phyloP scores from a whole-genome alignment of 2,113 vertebrate species.

The Eublepharis macularius region DNA sequence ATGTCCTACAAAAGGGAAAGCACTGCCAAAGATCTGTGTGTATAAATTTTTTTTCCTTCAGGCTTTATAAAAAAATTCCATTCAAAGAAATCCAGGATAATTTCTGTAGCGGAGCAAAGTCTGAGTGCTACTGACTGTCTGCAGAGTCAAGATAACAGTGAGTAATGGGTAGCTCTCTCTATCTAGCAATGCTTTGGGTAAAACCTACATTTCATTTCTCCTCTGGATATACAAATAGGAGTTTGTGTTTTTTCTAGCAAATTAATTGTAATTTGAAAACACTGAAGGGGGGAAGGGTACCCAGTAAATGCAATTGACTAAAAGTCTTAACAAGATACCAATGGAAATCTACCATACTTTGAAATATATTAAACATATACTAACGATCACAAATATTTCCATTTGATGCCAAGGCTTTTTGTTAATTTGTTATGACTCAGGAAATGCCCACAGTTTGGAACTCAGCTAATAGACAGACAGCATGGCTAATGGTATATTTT shows the following conservation, averaged over 20 bases:
- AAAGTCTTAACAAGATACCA: slow-evolving; percentile 57
- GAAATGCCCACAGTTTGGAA: neutral
- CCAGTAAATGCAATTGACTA: slow-evolving; percentile 66
- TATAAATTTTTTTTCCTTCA: neutral
- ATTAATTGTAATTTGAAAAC: slow-evolving; percentile 71
- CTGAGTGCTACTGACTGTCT: slow-evolving; percentile 43
- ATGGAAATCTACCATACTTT: slow-evolving; percentile 27
- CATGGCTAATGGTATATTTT: neutral
- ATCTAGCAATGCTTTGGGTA: slow-evolving; percentile 62
- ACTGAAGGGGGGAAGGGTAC: slow-evolving; percentile 51
- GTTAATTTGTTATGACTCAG: neutral
- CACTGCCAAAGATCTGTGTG: neutral
- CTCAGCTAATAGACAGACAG: neutral
- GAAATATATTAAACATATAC: slow-evolving; percentile 49
- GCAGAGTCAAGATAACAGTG: slow-evolving; percentile 70
- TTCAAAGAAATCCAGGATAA: slow-evolving; percentile 62
- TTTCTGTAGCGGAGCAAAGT: slow-evolving; percentile 64
- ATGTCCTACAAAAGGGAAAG: slow-evolving; percentile 34
- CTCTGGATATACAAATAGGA: slow-evolving; percentile 68
- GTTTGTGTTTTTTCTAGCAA: slow-evolving; percentile 62
- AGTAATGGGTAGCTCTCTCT: slow-evolving; percentile 66
- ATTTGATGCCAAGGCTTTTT: slow-evolving; percentile 1
- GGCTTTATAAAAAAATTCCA: slow-evolving; percentile 49
- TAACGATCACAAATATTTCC: slow-evolving; percentile 30
- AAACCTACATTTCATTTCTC: slow-evolving; percentile 69